Base-by-base conservation (phyloP, 2,888 invertebrate genomes). In the Carcina quercana region DNA sequence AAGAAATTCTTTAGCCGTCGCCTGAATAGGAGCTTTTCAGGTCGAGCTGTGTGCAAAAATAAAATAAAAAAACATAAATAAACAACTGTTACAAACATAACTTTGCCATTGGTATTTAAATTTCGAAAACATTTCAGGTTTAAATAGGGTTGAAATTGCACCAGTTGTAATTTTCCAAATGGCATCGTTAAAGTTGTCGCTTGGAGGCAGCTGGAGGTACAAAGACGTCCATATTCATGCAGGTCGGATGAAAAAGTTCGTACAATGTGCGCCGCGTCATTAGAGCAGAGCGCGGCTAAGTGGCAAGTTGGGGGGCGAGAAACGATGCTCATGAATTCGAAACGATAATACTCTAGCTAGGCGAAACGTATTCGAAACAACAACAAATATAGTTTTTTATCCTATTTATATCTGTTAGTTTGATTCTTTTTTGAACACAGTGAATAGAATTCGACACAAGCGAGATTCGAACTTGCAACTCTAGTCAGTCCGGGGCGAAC, bases 211-310 rank as follows among this genome's bases (percentile, higher is more conserved):
- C 40, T 35, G 35, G 13, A 12, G 13, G 15, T 21, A 34, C 32
- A 34, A 34, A 34, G 32, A 22, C 35, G 40, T 50, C 56, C 64
- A 68, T 68, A 68, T 67, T 70, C 67, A 69, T 59, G 58, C 56
- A 50, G 40, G 58, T 48, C 55, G 55, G 58, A 50, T 55, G 60
- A 60, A 63, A 65, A 71, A 70, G 61, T 70, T 69, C 56, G 60
- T 60, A 70, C 69, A 69, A 70, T 69, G 44, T 57, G 49, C 43
- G 53, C 42, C 50, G 57, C 66, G 59, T 70, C 70, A 66, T 68
- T 71, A 68, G 57, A 52, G 37, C 36, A 11, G 39, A 57, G 50
- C 46, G 47, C 46, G 45, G 53, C 53, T 59, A 60, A 68, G 68
- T 67, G 66, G 58, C 54, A 65, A 71, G 69, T 68, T 65, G 47